Base-by-base conservation (phyloP, 2,113 vertebrate species). In the Nettapus auritus region DNA sequence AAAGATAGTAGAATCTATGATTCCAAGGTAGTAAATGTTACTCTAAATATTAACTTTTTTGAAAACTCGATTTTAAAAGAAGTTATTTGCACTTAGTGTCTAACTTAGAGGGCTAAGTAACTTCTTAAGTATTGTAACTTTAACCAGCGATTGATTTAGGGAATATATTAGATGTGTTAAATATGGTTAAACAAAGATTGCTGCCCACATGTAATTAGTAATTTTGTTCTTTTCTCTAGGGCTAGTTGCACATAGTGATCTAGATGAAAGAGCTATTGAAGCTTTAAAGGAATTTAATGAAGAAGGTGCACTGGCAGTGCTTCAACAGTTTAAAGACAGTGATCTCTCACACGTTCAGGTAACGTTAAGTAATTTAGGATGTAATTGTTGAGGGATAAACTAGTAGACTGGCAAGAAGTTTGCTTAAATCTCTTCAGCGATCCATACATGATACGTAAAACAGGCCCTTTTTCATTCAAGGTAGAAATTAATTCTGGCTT, bases 331-430 rank as follows among this genome's bases (percentile, higher is more conserved):
- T 98, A 99, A 99, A 97, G 99, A 99, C 98, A 99, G 99, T 80
- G 99, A 99, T 96, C 98, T 99, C 95, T 99, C 99, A 90, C 99
- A 99, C 73, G 99, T 99, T 97, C 99, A 99, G 97, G 99, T 99
- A 97, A 98, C 29, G 89, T 85, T 86, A 83, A 90, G 68, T 63
- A 82, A 64, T 90, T 93, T 46, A 26, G 31, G n/a, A 11, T 69
- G 6, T 31, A 48, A n/a, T 44, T 87, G 28, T 79, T 68, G 46
- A 40, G 56, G 55, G 29, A 34, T 78, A 82, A 88, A 80, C 60
- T 88, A 36, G 57, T 84, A 96, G 33, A 79, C 36, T 82, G 78
- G n/a, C 86, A 44, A 80, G 77, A 93, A 36, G 18, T 81, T 70
- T 88, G 20, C 29, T 59, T 67, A 38, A 82, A 50, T 85, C 36